These are phyloP conservation scores for Amphipoea lucens DNA, from an alignment of 2,888 invertebrate genomes.

Conservation along the genomic window DNA sequence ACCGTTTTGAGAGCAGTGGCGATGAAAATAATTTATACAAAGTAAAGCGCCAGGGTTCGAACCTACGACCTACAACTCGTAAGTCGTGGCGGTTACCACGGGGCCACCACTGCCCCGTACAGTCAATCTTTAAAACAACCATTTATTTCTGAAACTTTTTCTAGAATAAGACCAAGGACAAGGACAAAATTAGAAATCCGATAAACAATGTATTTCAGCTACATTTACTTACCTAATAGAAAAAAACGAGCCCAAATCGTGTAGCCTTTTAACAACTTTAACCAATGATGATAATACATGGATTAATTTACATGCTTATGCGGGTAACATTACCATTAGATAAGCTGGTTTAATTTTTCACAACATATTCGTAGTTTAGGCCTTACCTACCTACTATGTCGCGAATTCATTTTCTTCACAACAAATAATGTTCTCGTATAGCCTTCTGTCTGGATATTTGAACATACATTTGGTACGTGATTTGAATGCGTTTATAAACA, in stretches of 20 bases:
- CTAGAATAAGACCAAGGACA: background rate
- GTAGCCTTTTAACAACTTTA: background rate
- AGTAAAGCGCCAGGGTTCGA: background rate
- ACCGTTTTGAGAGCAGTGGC: background rate
- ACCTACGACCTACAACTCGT: too few species aligned
- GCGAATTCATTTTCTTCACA: background rate
- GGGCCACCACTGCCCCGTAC: background rate
- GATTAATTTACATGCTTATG: conserved; percentile 3
- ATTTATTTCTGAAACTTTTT: background rate
- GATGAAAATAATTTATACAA: background rate
- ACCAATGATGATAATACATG: background rate
- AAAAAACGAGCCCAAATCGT: background rate
- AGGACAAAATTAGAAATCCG: background rate
- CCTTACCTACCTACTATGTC: background rate
- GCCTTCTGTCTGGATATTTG: background rate
- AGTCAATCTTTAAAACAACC: background rate
- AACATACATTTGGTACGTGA: background rate
- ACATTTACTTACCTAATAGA: too few species aligned
- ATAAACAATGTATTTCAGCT: background rate
- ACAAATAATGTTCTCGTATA: background rate
- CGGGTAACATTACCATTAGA: conserved; percentile 10
- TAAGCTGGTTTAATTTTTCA: background rate
- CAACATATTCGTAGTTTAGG: background rate
- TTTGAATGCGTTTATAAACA: background rate
- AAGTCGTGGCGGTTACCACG: background rate